Base-by-base conservation (phyloP, 2,888 invertebrate genomes). In the Sisyra terminalis region DNA sequence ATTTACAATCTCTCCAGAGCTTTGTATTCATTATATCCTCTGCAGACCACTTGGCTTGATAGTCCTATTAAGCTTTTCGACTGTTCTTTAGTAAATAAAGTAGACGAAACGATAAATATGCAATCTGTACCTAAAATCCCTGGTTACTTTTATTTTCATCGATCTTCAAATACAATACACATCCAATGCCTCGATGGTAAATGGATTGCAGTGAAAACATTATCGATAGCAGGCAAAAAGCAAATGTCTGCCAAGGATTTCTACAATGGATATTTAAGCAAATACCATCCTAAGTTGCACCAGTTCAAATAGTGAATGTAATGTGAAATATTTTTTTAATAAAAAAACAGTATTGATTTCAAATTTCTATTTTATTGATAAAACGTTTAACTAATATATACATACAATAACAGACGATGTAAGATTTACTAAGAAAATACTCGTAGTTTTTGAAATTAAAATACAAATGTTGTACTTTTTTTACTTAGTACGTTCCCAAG, bases 231-330 rank as follows among this genome's bases (percentile, higher is more conserved):
- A 49, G 77, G 78, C 8, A 79, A 73, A 57, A 78, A 71, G 57
- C 65, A 71, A 51, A 85, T 92, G 73, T 71, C 68, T 40, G 84
- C 88, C 3, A 53, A 62, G 51, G 87, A 88, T 56, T 94, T 94
- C 66, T 76, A 76, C 60, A 89, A 89, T 67, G 92, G 92, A 7
- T 92, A 78, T 60, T 63, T 90, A 24, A 74, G 71, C 54, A 78
- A 78, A 63, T 46, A 48, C 36, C 18, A 16, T 43, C 30, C 30
- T 13, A 31, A 43, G 29, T 8, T 14, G 10, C 30, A 29, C 37
- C 14, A 30, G 6, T 43, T 43, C 29, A 43, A 18, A 3, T 43
- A 43, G 34, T 8, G 7, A 24, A 24, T 24, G 24, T 24, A 24
- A 24, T 24, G 24, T 24, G 24, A 24, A 24, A 24, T 24, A 24